Percentiles rank a stretch among this genome's conserved stretches.
Evolutionary conservation across 2,797 vertebrate species (phyloP).

Genomic region (Gymnothorax reevesii): DNA sequence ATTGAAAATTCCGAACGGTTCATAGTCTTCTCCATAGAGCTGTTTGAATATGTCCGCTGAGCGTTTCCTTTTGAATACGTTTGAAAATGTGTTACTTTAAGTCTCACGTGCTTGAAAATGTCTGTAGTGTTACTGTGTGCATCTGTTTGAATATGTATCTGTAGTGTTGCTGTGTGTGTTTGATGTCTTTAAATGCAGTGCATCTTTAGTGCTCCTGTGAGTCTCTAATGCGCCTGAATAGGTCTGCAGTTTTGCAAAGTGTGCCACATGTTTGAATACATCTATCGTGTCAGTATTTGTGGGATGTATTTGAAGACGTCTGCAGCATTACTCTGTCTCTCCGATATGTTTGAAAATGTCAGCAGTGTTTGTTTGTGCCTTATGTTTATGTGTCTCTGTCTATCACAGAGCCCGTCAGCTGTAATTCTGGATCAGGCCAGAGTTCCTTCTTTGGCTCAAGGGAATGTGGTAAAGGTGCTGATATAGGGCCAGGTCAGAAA

Average conservation of each 20-base stretch:
- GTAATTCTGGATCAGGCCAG: neutral
- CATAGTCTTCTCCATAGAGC: too few species aligned
- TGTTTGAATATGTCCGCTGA: too few species aligned
- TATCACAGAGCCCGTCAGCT: neutral
- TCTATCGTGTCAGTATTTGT: too few species aligned
- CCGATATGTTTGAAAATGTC: neutral
- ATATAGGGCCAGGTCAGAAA: neutral
- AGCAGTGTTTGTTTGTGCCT: neutral
- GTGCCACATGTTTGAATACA: too few species aligned
- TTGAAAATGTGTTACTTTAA: too few species aligned
- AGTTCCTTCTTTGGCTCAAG: neutral
- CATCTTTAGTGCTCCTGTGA: too few species aligned
- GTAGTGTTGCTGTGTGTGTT: neutral
- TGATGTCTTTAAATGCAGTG: too few species aligned
- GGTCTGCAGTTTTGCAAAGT: neutral
- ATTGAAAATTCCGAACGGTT: too few species aligned
- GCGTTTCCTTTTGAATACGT: too few species aligned
- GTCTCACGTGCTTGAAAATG: neutral
- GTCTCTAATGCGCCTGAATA: neutral
- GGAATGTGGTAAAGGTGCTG: neutral
- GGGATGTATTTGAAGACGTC: neutral
- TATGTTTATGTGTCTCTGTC: neutral
- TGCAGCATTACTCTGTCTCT: neutral
- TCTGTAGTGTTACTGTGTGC: neutral
- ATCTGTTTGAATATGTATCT: neutral